A percentile compares a stretch with the other conserved stretches of the same genome.
phyloP scores from a whole-genome alignment of 2,888 invertebrate species.

The Himalopsyche kuldschensis region DNA sequence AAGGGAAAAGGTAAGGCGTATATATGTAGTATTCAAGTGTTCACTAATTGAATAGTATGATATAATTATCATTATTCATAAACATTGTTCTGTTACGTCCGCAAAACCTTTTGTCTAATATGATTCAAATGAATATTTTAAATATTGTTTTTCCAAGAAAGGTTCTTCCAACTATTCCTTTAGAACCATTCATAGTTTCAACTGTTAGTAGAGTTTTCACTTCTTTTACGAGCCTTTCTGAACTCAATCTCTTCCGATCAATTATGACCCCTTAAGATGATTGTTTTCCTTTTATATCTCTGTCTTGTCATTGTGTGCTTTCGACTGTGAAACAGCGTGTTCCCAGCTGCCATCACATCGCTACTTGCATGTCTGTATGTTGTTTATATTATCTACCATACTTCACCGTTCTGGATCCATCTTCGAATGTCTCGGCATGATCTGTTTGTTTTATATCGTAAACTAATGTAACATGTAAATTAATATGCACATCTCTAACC shows the following conservation, averaged over 20 bases:
- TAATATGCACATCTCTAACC: neutral
- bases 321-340: constrained; percentile 18
- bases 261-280: neutral
- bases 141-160: no score
- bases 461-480: neutral
- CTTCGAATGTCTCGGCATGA: neutral
- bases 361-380: neutral
- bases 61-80: no score
- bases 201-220: constrained; percentile 41
- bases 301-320: constrained; percentile 19
- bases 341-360: neutral
- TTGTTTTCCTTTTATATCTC: constrained; percentile 17
- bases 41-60: no score
- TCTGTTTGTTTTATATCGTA: neutral
- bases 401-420: neutral
- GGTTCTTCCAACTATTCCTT: no score
- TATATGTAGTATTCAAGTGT: no score
- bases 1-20: no score
- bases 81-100: no score
- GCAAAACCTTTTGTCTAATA: no score
- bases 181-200: no score
- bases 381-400: neutral
- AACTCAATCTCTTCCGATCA: constrained; percentile 42
- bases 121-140: no score
- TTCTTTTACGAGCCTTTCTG: constrained; percentile 31